Percentiles rank a stretch among this genome's conserved stretches.
These are phyloP conservation scores for Notechis scutatus DNA, from an alignment of 2,113 vertebrate species.

Conservation along the genomic window DNA sequence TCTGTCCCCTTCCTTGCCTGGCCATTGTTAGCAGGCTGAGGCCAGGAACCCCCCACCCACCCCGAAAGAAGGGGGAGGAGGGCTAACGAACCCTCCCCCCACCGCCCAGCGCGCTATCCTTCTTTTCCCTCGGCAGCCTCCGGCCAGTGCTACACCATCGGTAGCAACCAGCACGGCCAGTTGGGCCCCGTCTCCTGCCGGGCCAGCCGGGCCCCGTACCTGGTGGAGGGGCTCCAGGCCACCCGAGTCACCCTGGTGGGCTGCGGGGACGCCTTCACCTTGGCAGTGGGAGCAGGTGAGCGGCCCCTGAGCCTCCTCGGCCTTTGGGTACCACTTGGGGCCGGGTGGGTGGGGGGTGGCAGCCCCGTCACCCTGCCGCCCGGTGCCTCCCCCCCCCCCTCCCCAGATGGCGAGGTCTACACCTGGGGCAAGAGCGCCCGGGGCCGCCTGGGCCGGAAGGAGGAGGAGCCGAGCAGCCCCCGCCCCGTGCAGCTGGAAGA, in stretches of 20 bases:
- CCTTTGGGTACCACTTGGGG: rapidly evolving
- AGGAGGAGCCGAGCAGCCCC: constrained; percentile 84
- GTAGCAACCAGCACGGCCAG: constrained; percentile 97
- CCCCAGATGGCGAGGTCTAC: constrained; percentile 87
- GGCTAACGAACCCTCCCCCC: background rate
- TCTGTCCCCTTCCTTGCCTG: background rate
- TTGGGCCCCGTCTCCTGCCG: constrained; percentile 81
- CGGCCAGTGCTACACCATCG: constrained; percentile 90
- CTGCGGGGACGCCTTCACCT: constrained; percentile 94
- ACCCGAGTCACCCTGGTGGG: constrained; percentile 81
- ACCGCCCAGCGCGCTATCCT: background rate
- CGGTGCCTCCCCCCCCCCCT: background rate
- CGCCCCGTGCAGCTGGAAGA: constrained; percentile 87
- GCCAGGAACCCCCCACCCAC: background rate
- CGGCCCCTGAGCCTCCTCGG: rapidly evolving
- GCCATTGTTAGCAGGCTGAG: background rate
- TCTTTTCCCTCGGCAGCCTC: constrained; percentile 66
- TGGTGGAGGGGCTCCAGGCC: constrained; percentile 78
- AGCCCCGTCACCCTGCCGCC: background rate
- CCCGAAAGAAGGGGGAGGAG: background rate
- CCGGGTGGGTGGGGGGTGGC: too few species aligned
- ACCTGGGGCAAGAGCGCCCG: constrained; percentile 97
- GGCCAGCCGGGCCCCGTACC: constrained; percentile 81
- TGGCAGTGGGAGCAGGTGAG: constrained; percentile 89
- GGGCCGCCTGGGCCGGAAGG: constrained; percentile 90